phyloP scores from a whole-genome alignment of 2,797 vertebrate genomes.

The Acanthiza pusilla region DNA sequence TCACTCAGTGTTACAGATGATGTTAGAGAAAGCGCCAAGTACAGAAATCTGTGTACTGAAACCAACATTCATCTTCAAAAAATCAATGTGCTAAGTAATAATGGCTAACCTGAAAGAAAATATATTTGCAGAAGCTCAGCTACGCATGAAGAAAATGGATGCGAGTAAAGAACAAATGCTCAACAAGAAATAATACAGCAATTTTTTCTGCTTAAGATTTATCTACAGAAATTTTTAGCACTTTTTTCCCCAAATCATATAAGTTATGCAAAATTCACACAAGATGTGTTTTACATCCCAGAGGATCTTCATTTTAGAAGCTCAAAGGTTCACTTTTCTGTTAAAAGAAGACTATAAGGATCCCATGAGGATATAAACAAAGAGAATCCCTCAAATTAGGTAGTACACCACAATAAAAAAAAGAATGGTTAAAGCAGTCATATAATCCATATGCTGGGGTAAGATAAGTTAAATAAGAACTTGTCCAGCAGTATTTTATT shows the following conservation, averaged over 20 bases:
- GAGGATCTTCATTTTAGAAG: background rate
- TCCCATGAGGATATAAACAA: background rate
- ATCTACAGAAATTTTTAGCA: background rate
- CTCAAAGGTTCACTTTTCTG: background rate
- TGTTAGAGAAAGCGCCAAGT: background rate
- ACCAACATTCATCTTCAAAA: constrained; percentile 26
- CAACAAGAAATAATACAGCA: background rate
- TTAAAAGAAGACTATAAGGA: background rate
- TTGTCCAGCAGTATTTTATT: background rate
- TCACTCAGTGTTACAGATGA: background rate
- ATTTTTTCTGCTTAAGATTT: background rate
- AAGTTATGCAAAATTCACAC: background rate
- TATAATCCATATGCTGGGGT: background rate
- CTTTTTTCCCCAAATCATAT: background rate
- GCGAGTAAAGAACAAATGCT: background rate
- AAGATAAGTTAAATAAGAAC: background rate
- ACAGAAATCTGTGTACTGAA: constrained; percentile 5
- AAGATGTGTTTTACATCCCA: background rate
- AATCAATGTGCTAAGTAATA: constrained; percentile 42
- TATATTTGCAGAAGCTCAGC: background rate
- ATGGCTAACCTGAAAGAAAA: constrained; percentile 44
- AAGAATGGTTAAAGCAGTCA: background rate
- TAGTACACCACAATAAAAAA: background rate
- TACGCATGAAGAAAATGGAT: background rate
- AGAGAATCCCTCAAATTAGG: background rate